Evolutionary conservation across 2,113 vertebrate species (phyloP).

Genomic region (Gulo gulo): DNA sequence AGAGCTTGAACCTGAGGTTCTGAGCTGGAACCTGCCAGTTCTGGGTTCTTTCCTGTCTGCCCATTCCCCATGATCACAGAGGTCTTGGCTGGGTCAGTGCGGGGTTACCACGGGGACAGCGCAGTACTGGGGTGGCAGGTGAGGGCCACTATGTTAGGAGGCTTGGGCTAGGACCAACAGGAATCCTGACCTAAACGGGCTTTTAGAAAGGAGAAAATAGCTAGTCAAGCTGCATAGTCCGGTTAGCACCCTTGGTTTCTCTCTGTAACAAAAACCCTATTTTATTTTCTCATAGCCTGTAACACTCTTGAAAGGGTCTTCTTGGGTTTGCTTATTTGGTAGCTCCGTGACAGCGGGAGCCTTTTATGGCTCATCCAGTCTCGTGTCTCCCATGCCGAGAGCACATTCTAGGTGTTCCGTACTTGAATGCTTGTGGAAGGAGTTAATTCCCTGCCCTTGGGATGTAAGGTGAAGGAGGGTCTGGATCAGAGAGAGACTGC

Average conservation of each 20-base stretch:
- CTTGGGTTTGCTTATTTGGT: background rate
- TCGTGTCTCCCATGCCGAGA: background rate
- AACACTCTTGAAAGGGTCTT: background rate
- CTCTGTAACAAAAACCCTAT: background rate
- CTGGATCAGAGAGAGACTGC: background rate
- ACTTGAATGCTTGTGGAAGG: background rate
- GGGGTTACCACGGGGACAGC: background rate
- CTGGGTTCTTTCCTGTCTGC: background rate
- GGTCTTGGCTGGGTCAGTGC: background rate
- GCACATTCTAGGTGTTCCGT: background rate
- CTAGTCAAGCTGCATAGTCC: background rate
- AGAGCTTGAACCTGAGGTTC: background rate
- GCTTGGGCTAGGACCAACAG: background rate
- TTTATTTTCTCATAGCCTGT: background rate
- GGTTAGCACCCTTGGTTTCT: background rate
- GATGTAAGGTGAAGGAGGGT: background rate
- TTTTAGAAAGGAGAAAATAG: background rate
- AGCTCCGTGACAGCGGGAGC: background rate
- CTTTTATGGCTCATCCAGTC: background rate
- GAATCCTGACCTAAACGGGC: background rate
- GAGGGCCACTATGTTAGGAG: background rate
- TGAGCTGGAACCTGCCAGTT: background rate
- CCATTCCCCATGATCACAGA: background rate
- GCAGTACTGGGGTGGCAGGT: background rate
- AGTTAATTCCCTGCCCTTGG: background rate